Conservation (phyloP, 2,888 invertebrate species). For the Ormia ochracea region DNA sequence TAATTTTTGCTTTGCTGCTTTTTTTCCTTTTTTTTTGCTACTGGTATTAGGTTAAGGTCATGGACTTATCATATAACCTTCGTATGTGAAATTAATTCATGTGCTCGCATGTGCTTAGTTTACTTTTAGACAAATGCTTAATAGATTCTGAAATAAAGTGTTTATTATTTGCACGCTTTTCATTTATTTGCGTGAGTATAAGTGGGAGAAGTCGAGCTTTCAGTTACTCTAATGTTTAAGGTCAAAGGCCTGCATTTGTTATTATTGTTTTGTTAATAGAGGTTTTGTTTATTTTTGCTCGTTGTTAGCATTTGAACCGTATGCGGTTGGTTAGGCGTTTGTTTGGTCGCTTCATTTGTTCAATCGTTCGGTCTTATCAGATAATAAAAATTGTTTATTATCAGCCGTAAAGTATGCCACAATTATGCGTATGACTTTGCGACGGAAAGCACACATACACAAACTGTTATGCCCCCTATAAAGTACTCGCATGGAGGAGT, state of each 20-base stretch:
- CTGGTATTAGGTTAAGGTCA: not conserved
- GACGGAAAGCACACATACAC: not conserved
- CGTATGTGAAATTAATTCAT: not conserved
- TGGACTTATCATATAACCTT: not conserved
- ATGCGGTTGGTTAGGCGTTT: constrained; percentile 13
- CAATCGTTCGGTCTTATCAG: constrained; percentile 11
- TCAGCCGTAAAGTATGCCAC: constrained; percentile 44
- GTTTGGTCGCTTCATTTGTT: not conserved
- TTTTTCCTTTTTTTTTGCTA: too few relatives aligned
- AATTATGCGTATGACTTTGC: constrained; percentile 41
- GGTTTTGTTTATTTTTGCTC: constrained; percentile 18
- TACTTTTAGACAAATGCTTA: not conserved
- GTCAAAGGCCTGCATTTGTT: constrained; percentile 54
- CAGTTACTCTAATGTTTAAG: constrained; percentile 46
- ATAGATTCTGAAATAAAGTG: constrained; percentile 4
- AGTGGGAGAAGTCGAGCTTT: not conserved
- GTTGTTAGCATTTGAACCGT: constrained; percentile 16
- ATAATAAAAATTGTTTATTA: constrained; percentile 56
- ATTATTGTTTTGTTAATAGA: constrained; percentile 18
- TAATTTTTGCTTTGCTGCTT: too few relatives aligned
- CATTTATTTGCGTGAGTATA: not conserved
- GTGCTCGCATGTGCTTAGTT: not conserved
- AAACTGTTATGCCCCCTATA: not conserved
- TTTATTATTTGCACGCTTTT: constrained; percentile 2
- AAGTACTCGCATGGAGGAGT: not conserved